phyloP scores from a whole-genome alignment of 2,797 vertebrate genomes.

The Rhinichthys osculus region DNA sequence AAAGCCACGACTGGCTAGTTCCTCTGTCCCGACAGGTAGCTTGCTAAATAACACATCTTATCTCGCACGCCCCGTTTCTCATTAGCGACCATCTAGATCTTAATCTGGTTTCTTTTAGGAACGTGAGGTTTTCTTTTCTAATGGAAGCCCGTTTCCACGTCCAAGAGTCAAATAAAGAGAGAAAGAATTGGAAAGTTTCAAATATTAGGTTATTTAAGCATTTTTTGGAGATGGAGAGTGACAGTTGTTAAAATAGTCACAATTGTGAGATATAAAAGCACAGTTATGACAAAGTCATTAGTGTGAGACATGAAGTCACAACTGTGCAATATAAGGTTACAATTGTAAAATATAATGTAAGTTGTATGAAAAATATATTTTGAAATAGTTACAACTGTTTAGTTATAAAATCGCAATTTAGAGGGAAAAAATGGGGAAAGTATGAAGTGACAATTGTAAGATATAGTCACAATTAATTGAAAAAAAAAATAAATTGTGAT shows the following conservation, averaged over 20 bases:
- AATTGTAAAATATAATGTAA: background rate
- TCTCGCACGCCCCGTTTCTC: slow-evolving; percentile 54
- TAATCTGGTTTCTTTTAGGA: slow-evolving; percentile 26
- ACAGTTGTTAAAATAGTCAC: background rate
- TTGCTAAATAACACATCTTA: slow-evolving; percentile 78
- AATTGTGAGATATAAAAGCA: background rate
- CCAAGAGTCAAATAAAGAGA: background rate
- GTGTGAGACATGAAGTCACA: background rate
- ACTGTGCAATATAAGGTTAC: too few relatives aligned
- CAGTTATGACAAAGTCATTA: background rate
- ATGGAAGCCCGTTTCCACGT: background rate
- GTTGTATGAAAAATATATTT: background rate
- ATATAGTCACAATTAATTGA: too few relatives aligned
- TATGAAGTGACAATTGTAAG: background rate
- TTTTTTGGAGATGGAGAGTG: slow-evolving; percentile 64
- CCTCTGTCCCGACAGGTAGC: slow-evolving; percentile 90
- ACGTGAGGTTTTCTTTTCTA: background rate
- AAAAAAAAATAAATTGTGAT: background rate
- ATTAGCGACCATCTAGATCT: slow-evolving; percentile 53
- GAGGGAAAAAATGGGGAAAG: background rate
- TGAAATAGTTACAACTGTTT: background rate
- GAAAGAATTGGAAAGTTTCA: background rate
- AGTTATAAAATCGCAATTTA: background rate
- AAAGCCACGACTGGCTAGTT: slow-evolving; percentile 86
- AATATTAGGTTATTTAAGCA: slow-evolving; percentile 61